These are phyloP conservation scores for Fopius arisanus DNA, from an alignment of 1,140 invertebrate species.

Conservation along the genomic window DNA sequence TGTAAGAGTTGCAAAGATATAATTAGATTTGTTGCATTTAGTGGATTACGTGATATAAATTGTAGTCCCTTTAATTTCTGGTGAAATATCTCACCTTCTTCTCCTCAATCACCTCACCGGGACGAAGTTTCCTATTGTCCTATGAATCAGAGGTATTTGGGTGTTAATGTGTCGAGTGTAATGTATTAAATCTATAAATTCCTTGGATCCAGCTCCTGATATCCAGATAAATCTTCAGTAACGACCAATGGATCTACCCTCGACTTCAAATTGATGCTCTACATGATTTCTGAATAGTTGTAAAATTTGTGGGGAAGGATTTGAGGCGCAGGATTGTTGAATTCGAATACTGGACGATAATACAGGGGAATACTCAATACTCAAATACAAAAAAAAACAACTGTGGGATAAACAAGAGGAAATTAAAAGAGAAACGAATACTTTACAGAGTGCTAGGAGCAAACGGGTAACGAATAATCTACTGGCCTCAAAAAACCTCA, in stretches of 20 bases:
- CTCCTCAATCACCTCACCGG: conserved; percentile 90
- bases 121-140: conserved; percentile 87
- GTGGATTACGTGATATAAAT: conserved; percentile 18
- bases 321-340: conserved; percentile 4
- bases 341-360: not conserved
- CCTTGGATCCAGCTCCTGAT: no score
- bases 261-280: no score
- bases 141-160: conserved; percentile 65
- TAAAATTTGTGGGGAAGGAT: not conserved
- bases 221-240: no score
- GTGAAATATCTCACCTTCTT: conserved; percentile 83
- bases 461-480: conserved; percentile 27
- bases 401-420: conserved; percentile 5
- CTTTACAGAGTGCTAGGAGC: conserved; percentile 24
- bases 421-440: conserved; percentile 20
- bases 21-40: conserved; percentile 4
- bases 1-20: conserved; percentile 9
- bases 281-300: not conserved
- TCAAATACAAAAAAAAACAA: not conserved
- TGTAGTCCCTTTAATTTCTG: not conserved
- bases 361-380: not conserved
- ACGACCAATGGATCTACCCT: no score
- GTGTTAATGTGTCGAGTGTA: conserved; percentile 48
- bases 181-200: conserved; percentile 16
- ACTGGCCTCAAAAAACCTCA: conserved; percentile 21